Evolutionary conservation across 2,113 vertebrate species (phyloP).

Genomic region (Lophura nycthemera): DNA sequence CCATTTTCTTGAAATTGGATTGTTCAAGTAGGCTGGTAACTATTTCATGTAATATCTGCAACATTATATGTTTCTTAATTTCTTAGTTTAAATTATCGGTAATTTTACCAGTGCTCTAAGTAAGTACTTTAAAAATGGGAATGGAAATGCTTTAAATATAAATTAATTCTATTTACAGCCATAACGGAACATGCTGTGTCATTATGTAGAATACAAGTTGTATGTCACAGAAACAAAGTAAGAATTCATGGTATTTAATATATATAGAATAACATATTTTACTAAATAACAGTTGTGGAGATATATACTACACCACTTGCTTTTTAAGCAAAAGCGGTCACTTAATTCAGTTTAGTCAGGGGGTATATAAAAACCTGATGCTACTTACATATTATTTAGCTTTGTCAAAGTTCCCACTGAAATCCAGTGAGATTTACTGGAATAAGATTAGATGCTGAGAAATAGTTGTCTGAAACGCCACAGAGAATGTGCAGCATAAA

Average conservation of each 20-base stretch:
- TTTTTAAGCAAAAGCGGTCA: not conserved
- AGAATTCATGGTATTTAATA: conserved; percentile 2
- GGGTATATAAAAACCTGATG: not conserved
- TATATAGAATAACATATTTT: not conserved
- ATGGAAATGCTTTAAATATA: not conserved
- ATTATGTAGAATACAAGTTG: not conserved
- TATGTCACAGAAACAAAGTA: not conserved
- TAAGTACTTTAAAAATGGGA: not conserved
- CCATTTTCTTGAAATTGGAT: not conserved
- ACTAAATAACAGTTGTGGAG: not conserved
- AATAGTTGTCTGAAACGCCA: not conserved
- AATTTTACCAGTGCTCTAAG: not conserved
- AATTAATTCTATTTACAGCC: not conserved
- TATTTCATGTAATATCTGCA: not conserved
- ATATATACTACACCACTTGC: not conserved
- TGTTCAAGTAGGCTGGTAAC: not conserved
- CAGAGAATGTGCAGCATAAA: conserved; percentile 15
- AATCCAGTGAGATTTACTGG: not conserved
- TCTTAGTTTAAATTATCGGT: not conserved
- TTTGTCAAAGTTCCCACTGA: not conserved
- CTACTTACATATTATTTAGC: not conserved
- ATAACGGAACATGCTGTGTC: not conserved
- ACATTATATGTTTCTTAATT: not conserved
- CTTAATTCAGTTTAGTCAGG: not conserved
- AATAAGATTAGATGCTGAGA: not conserved